Conservation (phyloP, 2,113 vertebrate genomes). For the Cathartes aura region DNA sequence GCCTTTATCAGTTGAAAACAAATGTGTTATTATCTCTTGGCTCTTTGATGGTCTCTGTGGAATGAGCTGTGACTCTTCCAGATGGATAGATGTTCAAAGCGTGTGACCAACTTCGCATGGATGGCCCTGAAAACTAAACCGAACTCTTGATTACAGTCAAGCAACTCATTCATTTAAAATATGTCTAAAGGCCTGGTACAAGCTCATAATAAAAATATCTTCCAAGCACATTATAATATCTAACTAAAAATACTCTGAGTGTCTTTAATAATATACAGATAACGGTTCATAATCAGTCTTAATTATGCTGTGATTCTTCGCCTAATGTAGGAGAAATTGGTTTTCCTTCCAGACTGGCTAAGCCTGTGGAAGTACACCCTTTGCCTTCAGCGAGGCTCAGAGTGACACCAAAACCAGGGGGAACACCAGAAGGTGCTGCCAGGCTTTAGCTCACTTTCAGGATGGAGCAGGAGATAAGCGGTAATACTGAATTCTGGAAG, state of each 20-base stretch:
- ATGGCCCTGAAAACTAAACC: not conserved
- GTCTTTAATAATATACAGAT: not conserved
- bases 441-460: not conserved
- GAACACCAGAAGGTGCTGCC: not conserved
- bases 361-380: not conserved
- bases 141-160: not conserved
- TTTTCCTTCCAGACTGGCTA: not conserved
- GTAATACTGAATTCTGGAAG: not conserved
- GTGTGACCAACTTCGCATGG: fast-evolving
- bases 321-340: not conserved
- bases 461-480: not conserved
- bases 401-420: not conserved
- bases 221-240: not conserved
- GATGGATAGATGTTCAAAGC: not conserved
- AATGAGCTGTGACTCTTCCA: conserved; percentile 19
- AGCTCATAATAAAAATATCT: not conserved
- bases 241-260: not conserved
- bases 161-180: not conserved
- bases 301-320: not conserved
- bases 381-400: not conserved
- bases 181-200: not conserved
- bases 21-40: not conserved
- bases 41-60: not conserved
- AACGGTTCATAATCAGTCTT: not conserved
- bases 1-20: conserved; percentile 10